Evolutionary conservation across 92 coral and sea anemone genomes (phyloP), one percentile per base, ranked within the genome.

Genomic region (Porites rus): DNA sequence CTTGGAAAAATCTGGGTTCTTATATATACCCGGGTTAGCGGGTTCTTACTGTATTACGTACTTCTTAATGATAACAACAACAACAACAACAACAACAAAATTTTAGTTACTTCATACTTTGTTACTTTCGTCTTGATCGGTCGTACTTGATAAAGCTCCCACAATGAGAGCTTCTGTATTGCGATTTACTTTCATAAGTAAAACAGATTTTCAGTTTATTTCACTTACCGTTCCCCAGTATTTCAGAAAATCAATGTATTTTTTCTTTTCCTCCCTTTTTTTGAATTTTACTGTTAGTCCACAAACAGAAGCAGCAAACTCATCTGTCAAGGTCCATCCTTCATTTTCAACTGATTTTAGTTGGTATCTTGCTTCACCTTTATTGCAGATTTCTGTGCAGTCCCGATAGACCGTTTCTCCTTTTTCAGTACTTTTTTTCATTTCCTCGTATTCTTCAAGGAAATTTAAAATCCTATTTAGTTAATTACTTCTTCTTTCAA

Each of bases 141-240:
- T 28, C 3, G 31, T 28, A 2, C 31, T 28, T 28, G 31, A 28
- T 28, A 28, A 28, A 28, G 31, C 31, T 28, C 31, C 31, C 31
- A 28, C 31, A 28, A 28, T 28, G 31, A 28, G 31, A 28, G 31
- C 31, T 28, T 28, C 31, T 28, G 31, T 28, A 28, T 28, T 28
- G 31, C 31, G 31, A 28, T 28, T 28, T 28, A 28, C 31, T 28
- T 28, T 28, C 31, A 28, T 28, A 3, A 28, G 31, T 28, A 28
- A 28, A 28, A 28, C 31, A 28, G 31, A 28, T 28, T 28, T 28
- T 28, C 31, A 28, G 31, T 28, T 28, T 28, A 28, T 70, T 70
- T 11, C 11, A 52, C 81, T 54, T 38, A 76, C 81, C 20, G 81
- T 76, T 58, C 81, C 81, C 81, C 81, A 76, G 14, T 19, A 22